These are phyloP conservation scores for Petrocephalus microphthalmus DNA, from an alignment of 2,113 vertebrate genomes.

Conservation along the genomic window DNA sequence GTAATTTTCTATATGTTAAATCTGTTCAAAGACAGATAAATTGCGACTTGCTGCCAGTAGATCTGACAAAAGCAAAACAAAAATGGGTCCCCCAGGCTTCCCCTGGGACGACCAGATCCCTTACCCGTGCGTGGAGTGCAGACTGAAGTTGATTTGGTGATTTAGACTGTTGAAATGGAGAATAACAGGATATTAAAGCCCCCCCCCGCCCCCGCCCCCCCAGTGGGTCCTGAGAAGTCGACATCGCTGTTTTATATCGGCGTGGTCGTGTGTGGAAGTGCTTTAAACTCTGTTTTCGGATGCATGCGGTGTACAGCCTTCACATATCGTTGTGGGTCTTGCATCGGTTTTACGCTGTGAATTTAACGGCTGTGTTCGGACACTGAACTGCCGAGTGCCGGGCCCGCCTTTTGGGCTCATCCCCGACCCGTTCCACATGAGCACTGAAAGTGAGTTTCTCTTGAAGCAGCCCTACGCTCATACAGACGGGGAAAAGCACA, in stretches of 20 bases:
- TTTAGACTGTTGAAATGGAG: conserved; percentile 16
- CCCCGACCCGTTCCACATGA: conserved; percentile 36
- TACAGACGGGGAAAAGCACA: conserved; percentile 45
- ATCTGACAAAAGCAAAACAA: conserved; percentile 11
- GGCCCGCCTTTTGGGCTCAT: neutral
- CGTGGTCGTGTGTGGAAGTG: conserved; percentile 32
- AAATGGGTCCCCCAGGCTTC: neutral
- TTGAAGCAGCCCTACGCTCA: conserved; percentile 34
- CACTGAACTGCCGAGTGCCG: conserved; percentile 35
- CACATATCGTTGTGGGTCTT: conserved; percentile 22
- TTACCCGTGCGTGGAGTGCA: conserved; percentile 8
- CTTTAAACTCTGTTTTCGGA: conserved; percentile 24
- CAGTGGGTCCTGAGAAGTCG: conserved; percentile 25
- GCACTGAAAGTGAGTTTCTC: neutral
- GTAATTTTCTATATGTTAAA: conserved; percentile 30
- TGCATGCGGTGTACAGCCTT: conserved; percentile 28
- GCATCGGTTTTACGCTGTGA: conserved; percentile 37
- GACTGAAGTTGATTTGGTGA: neutral
- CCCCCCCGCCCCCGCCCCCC: conserved; percentile 3
- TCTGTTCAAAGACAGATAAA: conserved; percentile 23
- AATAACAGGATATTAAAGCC: conserved; percentile 46
- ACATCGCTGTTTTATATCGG: conserved; percentile 15
- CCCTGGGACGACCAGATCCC: neutral
- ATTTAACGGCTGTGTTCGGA: conserved; percentile 32
- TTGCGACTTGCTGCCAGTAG: conserved; percentile 19